Conservation (phyloP, 2,113 vertebrate genomes). For the Pristiophorus japonicus region DNA sequence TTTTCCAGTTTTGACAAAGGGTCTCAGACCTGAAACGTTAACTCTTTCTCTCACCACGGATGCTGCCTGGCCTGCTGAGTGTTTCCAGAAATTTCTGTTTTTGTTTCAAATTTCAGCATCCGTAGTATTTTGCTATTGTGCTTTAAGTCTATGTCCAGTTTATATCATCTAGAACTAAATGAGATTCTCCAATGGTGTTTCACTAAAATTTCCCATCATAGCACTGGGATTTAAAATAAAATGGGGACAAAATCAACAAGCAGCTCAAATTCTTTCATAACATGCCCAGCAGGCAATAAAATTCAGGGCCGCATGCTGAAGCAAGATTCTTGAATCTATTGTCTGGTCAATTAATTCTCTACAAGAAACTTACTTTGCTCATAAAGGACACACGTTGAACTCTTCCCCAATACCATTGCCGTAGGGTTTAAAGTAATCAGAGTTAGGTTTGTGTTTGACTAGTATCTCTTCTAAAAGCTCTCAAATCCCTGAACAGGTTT, state of each 20-base stretch:
- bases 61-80: no score
- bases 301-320: background rate
- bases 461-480: background rate
- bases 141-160: background rate
- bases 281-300: background rate
- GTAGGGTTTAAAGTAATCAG: background rate
- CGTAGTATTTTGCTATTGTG: no score
- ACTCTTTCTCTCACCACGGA: no score
- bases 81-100: no score
- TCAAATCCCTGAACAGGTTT: slow-evolving; percentile 54
- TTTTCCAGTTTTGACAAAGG: no score
- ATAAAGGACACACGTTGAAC: background rate
- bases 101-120: no score
- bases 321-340: background rate
- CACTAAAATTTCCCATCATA: background rate
- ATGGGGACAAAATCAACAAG: background rate
- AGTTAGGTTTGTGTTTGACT: background rate
- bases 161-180: background rate
- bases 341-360: background rate
- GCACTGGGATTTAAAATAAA: background rate
- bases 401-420: background rate
- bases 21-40: no score
- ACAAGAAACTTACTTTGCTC: background rate
- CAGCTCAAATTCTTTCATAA: background rate
- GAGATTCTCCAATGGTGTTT: background rate